Conservation (phyloP, 2,888 invertebrate species). For the Pachymerium ferrugineum region DNA sequence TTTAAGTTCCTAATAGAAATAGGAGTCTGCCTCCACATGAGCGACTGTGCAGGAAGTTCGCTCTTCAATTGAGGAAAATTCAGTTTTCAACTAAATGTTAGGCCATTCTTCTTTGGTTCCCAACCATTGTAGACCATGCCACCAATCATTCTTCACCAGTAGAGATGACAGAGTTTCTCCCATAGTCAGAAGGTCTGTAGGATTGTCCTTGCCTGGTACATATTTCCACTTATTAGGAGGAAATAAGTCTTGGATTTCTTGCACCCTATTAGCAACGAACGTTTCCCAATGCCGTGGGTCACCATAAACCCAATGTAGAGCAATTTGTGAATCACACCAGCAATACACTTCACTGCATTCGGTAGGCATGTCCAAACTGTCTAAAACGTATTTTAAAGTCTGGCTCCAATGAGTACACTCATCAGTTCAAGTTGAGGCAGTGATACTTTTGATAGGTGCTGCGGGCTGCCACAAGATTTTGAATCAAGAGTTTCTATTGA, state of each 20-base stretch:
- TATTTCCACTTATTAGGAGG: neutral
- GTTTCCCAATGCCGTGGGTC: neutral
- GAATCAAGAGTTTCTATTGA: too few species aligned
- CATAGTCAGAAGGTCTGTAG: neutral
- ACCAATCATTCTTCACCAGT: neutral
- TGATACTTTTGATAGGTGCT: too few species aligned
- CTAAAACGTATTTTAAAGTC: neutral
- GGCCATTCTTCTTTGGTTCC: neutral
- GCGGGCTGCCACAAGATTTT: too few species aligned
- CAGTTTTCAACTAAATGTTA: too few species aligned
- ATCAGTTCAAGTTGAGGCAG: neutral
- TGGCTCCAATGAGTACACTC: neutral
- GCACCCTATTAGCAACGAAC: neutral
- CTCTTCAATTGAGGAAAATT: too few species aligned
- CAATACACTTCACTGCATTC: neutral
- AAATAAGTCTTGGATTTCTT: neutral
- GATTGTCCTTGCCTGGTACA: neutral
- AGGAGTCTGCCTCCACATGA: too few species aligned
- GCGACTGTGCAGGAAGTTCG: too few species aligned
- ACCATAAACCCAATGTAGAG: neutral
- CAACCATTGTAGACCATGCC: neutral
- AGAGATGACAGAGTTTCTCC: neutral
- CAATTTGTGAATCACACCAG: neutral
- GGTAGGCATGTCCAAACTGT: neutral
- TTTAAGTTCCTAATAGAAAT: too few species aligned